Percentiles rank a stretch among this genome's conserved stretches.
Evolutionary conservation across 2,797 vertebrate genomes (phyloP).

Genomic region (Valencia hispanica): DNA sequence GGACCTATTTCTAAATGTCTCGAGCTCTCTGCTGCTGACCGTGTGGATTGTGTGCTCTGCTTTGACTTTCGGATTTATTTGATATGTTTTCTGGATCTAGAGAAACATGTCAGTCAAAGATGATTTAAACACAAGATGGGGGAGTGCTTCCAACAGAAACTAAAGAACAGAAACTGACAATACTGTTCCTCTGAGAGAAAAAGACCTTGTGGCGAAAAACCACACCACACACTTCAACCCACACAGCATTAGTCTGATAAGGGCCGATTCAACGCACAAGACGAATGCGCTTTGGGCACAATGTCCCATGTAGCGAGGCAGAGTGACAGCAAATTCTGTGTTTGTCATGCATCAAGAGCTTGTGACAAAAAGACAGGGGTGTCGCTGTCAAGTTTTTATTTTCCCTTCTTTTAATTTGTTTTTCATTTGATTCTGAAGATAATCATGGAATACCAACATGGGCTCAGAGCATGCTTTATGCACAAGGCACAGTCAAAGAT

Average conservation of each 20-base stretch:
- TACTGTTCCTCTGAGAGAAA: neutral
- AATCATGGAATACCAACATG: neutral
- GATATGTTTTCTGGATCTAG: neutral
- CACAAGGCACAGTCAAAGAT: slow-evolving; percentile 4
- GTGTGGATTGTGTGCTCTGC: slow-evolving; percentile 24
- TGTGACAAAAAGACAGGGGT: slow-evolving; percentile 5
- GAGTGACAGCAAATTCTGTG: slow-evolving; percentile 7
- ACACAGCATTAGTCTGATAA: slow-evolving; percentile 1
- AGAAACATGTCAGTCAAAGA: slow-evolving; percentile 21
- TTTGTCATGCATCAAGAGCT: slow-evolving; percentile 9
- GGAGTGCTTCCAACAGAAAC: slow-evolving; percentile 10
- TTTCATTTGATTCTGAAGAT: neutral
- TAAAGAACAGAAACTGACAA: neutral
- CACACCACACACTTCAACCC: slow-evolving; percentile 12
- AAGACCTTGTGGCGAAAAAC: slow-evolving; percentile 3
- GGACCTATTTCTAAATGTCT: slow-evolving; percentile 29
- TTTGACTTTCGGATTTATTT: slow-evolving; percentile 15
- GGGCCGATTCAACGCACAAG: slow-evolving; percentile 1
- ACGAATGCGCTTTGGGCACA: slow-evolving; percentile 15
- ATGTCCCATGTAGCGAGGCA: slow-evolving; percentile 12
- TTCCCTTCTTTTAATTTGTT: neutral
- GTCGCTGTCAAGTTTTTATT: neutral
- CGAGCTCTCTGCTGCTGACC: slow-evolving; percentile 21
- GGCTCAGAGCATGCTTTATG: neutral
- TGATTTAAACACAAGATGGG: slow-evolving; percentile 14